These are phyloP conservation scores for Aythya baeri DNA, from an alignment of 2,113 vertebrate genomes.

Conservation along the genomic window DNA sequence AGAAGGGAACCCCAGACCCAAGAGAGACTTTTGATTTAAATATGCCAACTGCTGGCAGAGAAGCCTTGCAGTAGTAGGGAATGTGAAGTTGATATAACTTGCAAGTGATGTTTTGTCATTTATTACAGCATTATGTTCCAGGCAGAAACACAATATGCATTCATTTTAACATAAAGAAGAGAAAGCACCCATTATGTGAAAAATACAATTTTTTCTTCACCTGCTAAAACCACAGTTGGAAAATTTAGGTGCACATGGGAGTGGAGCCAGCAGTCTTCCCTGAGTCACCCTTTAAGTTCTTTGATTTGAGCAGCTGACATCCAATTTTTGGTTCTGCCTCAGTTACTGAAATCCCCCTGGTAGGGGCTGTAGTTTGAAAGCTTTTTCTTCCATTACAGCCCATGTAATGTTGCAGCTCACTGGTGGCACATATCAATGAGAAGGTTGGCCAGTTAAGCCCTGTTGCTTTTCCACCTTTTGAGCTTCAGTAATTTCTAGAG, in stretches of 20 bases:
- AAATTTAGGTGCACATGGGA: background rate
- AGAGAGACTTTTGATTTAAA: background rate
- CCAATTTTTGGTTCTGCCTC: background rate
- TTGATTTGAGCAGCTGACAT: background rate
- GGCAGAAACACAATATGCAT: background rate
- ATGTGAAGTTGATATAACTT: background rate
- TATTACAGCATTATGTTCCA: background rate
- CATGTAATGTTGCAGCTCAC: background rate
- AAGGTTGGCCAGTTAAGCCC: background rate
- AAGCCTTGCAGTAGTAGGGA: background rate
- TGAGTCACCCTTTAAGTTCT: background rate
- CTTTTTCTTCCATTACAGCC: background rate
- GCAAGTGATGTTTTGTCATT: background rate
- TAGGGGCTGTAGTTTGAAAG: background rate
- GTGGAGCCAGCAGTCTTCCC: background rate
- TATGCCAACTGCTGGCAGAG: background rate
- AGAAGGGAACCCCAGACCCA: background rate
- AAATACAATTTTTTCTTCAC: background rate
- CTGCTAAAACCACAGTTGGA: background rate
- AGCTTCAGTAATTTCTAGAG: background rate
- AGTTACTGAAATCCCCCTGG: background rate
- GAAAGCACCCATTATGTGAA: background rate
- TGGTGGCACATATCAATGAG: background rate
- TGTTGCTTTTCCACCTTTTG: background rate
- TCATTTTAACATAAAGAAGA: background rate